Base-by-base conservation (phyloP, 2,888 invertebrate genomes). In the Lepidocyrtinus sp. region DNA sequence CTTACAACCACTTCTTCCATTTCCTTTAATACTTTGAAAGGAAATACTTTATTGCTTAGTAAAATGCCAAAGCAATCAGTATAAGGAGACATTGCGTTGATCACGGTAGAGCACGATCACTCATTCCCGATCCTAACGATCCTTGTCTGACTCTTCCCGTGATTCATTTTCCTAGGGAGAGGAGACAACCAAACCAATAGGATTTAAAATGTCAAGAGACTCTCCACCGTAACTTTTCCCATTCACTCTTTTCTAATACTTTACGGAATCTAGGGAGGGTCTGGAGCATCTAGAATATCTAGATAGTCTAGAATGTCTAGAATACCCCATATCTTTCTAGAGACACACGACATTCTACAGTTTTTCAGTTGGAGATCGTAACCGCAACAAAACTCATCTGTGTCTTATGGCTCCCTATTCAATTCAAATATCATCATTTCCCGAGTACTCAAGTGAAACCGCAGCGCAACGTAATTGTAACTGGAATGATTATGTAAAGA, bases 171-270 rank as follows among this genome's bases (percentile, higher is more conserved):
- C 59, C n/a, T n/a, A n/a, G n/a, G n/a, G 21, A 50, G 50, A 59
- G 22, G 59, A 59, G 55, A n/a, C 15, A 59, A 59, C 59, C 22
- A 59, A 59, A 59, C 19, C 21, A 59, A 59, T 59, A 59, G 59
- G 59, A 59, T 59, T 59, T 59, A 59, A 59, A 59, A 59, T 59
- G 59, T 59, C 59, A 59, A 7, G 59, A 59, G 59, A 59, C 19
- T 59, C 22, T 59, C 59, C 59, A 59, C 59, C 22, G 21, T 59
- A 59, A 59, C 59, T 59, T 59, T 59, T 59, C 59, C 21, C 59
- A n/a, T n/a, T n/a, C n/a, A n/a, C n/a, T n/a, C n/a, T n/a, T n/a
- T n/a, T n/a, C n/a, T n/a, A n/a, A n/a, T n/a, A n/a, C n/a, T n/a
- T n/a, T n/a, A n/a, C n/a, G n/a, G n/a, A n/a, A n/a, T n/a, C n/a